Percentiles rank a stretch among this genome's conserved stretches.
Evolutionary conservation across 2,113 vertebrate genomes (phyloP).

Genomic region (Chitala chitala): DNA sequence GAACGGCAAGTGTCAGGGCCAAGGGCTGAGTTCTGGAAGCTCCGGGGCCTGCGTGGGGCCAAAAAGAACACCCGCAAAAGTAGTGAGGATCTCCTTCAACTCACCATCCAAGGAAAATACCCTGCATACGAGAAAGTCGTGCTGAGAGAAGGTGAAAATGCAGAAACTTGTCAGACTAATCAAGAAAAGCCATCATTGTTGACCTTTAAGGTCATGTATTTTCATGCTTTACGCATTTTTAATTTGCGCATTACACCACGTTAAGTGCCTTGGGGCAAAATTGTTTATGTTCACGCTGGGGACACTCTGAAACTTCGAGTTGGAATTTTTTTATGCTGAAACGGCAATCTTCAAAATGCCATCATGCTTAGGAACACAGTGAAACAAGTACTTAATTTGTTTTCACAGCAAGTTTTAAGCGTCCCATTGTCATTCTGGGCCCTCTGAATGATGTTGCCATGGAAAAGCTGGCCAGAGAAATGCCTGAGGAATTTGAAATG

Average conservation of each 20-base stretch:
- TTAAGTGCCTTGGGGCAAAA: neutral
- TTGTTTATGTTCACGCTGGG: too few species aligned
- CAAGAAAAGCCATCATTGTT: neutral
- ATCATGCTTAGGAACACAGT: too few species aligned
- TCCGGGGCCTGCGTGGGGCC: slow-evolving; percentile 84
- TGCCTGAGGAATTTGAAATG: slow-evolving; percentile 77
- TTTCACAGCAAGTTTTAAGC: slow-evolving; percentile 81
- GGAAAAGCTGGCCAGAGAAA: slow-evolving; percentile 76
- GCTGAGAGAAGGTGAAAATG: slow-evolving; percentile 78
- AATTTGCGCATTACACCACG: neutral
- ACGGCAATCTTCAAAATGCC: too few species aligned
- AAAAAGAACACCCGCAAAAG: slow-evolving; percentile 74
- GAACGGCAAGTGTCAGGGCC: slow-evolving; percentile 53
- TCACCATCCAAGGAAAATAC: slow-evolving; percentile 89
- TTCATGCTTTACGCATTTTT: neutral
- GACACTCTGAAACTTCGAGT: too few species aligned
- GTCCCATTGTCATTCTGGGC: slow-evolving; percentile 89
- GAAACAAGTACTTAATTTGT: slow-evolving; percentile 9
- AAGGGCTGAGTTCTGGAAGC: slow-evolving; percentile 92
- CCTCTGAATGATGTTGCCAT: slow-evolving; percentile 90
- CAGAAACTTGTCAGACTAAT: neutral
- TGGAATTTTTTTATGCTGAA: too few species aligned
- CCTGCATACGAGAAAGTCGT: slow-evolving; percentile 86
- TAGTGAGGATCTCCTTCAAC: slow-evolving; percentile 80
- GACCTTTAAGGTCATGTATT: too few species aligned